Evolutionary conservation across 2,113 vertebrate species (phyloP), one percentile per base, ranked within the genome.

Genomic region (Prolemur simus): DNA sequence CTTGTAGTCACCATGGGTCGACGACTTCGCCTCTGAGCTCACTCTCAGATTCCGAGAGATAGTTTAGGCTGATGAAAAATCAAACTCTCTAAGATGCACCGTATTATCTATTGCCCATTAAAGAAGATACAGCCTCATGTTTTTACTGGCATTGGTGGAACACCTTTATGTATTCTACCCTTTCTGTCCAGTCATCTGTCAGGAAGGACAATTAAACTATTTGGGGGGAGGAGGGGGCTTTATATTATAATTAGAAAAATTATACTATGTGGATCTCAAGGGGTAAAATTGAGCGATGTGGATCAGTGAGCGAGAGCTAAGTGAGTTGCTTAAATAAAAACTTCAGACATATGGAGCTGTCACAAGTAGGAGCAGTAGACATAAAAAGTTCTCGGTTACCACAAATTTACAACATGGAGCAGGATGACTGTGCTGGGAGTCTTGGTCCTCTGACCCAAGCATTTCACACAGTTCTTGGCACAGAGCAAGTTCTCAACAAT

Each of bases 1-100:
- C n/a, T 2, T 66, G 49, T 12, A 56, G n/a, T 42, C 0, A 0
- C 21, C 11, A 47, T 14, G 8, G 21, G 39, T 10, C 39, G 0
- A 2, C 7, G 5, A 4, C 8, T 21, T 90, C n/a, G 42, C 1
- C 29, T 68, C 25, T 66, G 17, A 20, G n/a, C 49, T 89, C 21
- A 13, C 23, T 39, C 49, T 63, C 13, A 4, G 27, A 8, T 58
- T 84, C 52, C 23, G 2, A 68, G 56, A 71, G 54, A 76, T 8
- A 7, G 13, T 37, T 47, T 37, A 69, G n/a, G 42, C 25, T 32
- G 42, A 42, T 47, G 37, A 84, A 42, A 37, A 87, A 27, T 11
- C 34, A 27, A 3, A 37, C 37, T 82, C n/a, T 76, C 34, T 23
- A 64, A 32, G 5, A 56, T 64, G 3, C 14, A 25, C 83, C 7